Conservation (phyloP, 1,140 invertebrate species). For the Ceratitis capitata region DNA sequence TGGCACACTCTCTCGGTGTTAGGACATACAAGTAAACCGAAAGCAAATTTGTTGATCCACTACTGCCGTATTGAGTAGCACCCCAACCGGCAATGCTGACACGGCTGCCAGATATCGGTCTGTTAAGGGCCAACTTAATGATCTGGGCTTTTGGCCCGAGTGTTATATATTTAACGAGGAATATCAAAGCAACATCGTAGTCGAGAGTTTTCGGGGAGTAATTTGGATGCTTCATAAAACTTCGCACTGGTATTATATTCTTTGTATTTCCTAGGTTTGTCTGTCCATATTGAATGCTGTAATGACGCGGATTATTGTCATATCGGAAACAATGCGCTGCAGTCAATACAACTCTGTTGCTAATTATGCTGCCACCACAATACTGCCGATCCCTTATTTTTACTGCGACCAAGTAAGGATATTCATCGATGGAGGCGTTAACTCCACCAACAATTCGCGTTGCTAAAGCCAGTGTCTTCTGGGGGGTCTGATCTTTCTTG, state of each 20-base stretch:
- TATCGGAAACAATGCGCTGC: background rate
- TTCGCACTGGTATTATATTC: background rate
- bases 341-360: background rate
- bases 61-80: background rate
- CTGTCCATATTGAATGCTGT: background rate
- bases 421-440: background rate
- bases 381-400: background rate
- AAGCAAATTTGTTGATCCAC: background rate
- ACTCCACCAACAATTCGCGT: background rate
- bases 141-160: background rate
- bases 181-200: background rate
- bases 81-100: background rate
- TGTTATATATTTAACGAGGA: background rate
- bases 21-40: background rate
- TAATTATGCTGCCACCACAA: background rate
- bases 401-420: background rate
- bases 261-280: background rate
- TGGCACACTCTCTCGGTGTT: background rate
- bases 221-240: background rate
- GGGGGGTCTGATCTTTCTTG: background rate
- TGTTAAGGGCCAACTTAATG: background rate
- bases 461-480: background rate
- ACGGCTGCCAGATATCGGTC: background rate
- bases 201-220: background rate
- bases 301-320: background rate